Conservation (phyloP, 1,140 invertebrate species). For the Hydropsyche tenuis region DNA sequence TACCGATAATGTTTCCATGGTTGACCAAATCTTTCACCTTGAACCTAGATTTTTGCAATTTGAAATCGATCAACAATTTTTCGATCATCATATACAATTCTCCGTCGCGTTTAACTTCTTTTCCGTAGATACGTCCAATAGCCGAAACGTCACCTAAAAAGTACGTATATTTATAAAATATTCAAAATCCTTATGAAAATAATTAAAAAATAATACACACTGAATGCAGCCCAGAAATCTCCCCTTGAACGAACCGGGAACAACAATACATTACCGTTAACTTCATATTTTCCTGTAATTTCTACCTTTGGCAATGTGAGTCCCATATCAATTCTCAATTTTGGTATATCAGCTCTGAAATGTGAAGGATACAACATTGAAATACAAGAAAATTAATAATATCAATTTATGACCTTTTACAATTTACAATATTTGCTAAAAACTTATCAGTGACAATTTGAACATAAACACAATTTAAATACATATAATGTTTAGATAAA, state of each 20-base stretch:
- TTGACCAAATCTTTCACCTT: conserved; percentile 74
- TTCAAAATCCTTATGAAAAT: background rate
- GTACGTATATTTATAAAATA: background rate
- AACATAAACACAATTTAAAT: too few species aligned
- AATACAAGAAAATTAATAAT: background rate
- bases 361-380: too few species aligned
- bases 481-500: too few species aligned
- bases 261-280: conserved; percentile 75
- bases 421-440: too few species aligned
- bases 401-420: background rate
- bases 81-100: conserved; percentile 72
- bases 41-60: conserved; percentile 71
- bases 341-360: conserved; percentile 69
- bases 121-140: conserved; percentile 73
- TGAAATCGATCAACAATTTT: conserved; percentile 74
- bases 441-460: background rate
- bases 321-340: conserved; percentile 71
- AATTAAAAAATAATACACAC: conserved; percentile 60
- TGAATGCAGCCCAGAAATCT: conserved; percentile 78
- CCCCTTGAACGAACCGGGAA: conserved; percentile 78
- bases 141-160: conserved; percentile 71
- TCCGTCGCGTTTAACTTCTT: conserved; percentile 66
- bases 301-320: conserved; percentile 74
- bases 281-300: conserved; percentile 74
- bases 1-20: conserved; percentile 75